These are phyloP conservation scores for Cheilosia vulpina DNA, from an alignment of 2,888 invertebrate genomes.

Conservation along the genomic window DNA sequence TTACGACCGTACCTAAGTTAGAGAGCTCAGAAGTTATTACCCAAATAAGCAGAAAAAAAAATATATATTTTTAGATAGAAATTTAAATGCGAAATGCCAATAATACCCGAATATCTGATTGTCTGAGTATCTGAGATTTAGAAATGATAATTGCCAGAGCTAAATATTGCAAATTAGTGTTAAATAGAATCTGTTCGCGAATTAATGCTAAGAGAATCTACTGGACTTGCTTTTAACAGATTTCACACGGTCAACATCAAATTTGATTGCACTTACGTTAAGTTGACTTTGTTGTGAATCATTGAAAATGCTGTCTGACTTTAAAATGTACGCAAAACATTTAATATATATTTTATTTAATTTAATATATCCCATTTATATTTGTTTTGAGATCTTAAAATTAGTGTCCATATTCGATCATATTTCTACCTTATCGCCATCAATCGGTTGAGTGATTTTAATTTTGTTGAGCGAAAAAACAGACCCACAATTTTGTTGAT, in stretches of 20 bases:
- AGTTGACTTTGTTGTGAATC: neutral
- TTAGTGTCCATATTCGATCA: no score
- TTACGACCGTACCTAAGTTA: no score
- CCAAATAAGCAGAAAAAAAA: neutral
- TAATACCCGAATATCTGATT: neutral
- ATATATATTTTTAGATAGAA: neutral
- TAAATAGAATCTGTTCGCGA: constrained; percentile 6
- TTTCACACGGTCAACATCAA: neutral
- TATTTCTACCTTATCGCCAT: no score
- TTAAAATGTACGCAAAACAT: no score
- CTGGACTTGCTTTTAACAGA: neutral
- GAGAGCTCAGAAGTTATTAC: no score
- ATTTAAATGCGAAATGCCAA: neutral
- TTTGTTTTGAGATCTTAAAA: no score
- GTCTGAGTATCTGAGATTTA: neutral
- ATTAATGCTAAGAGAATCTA: constrained; percentile 11
- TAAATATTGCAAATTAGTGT: constrained; percentile 1
- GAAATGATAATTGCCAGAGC: neutral
- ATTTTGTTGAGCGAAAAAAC: no score
- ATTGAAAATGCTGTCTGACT: no score
- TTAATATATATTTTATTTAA: no score
- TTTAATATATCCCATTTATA: no score
- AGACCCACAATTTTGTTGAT: no score
- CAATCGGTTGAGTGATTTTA: no score
- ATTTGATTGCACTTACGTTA: neutral